phyloP scores from a whole-genome alignment of 2,797 vertebrate genomes.

The Gila robusta region DNA sequence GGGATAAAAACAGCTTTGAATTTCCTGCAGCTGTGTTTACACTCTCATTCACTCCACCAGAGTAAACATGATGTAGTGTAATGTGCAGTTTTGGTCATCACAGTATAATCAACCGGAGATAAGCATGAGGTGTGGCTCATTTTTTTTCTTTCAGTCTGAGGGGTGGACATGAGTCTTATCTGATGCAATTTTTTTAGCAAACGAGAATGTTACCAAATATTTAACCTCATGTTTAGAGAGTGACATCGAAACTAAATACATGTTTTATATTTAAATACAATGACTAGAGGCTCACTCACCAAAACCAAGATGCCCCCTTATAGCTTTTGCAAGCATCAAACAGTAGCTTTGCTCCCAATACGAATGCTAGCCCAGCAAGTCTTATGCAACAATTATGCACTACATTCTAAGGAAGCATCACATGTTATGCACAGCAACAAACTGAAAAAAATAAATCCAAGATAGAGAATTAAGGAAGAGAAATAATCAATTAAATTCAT shows the following conservation, averaged over 20 bases:
- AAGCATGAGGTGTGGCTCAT: slow-evolving; percentile 56
- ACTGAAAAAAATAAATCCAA: not conserved
- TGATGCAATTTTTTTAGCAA: not conserved
- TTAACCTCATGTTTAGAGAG: not conserved
- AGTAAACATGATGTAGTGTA: slow-evolving; percentile 5
- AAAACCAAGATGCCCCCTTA: not conserved
- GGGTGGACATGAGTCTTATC: not conserved
- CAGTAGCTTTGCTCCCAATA: not conserved
- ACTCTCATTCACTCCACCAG: slow-evolving; percentile 21
- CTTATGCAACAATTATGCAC: no score
- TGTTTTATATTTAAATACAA: not conserved
- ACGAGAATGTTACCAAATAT: not conserved
- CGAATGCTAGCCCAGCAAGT: not conserved
- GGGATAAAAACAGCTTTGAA: slow-evolving; percentile 26
- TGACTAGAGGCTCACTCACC: not conserved
- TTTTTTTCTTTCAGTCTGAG: slow-evolving; percentile 39
- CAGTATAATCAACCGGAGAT: slow-evolving; percentile 55
- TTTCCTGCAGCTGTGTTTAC: slow-evolving; percentile 38
- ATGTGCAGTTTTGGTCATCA: slow-evolving; percentile 53
- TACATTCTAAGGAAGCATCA: not conserved
- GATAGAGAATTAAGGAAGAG: not conserved
- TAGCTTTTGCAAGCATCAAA: not conserved
- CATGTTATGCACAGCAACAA: not conserved
- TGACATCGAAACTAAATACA: no score
- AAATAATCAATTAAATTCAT: not conserved